phyloP scores from a whole-genome alignment of 2,888 invertebrate species.

The Atethmia centrago region DNA sequence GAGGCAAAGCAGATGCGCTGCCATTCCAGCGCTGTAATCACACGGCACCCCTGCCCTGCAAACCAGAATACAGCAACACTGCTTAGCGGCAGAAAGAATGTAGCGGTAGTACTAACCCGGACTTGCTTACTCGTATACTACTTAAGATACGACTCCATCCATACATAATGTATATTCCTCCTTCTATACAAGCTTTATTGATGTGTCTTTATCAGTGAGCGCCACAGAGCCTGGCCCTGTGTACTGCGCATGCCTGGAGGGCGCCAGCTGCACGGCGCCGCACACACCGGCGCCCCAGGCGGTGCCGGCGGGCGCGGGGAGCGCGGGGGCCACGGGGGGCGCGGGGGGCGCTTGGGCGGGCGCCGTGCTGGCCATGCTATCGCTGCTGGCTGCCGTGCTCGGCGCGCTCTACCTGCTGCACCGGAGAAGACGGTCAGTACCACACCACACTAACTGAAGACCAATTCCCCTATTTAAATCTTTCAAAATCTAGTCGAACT shows the following conservation, averaged over 20 bases:
- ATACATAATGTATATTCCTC: too few relatives aligned
- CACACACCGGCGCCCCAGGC: slow-evolving; percentile 32
- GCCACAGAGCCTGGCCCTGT: slow-evolving; percentile 77
- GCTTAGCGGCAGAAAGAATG: not conserved
- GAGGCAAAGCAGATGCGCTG: not conserved
- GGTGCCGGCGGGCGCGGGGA: slow-evolving; percentile 55
- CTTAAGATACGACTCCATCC: not conserved
- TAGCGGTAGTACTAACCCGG: not conserved
- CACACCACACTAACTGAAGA: not conserved
- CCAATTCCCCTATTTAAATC: not conserved
- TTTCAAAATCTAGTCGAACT: not conserved
- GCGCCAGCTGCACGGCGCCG: slow-evolving; percentile 75
- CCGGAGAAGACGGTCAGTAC: slow-evolving; percentile 83
- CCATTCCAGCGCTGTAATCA: not conserved
- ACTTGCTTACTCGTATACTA: not conserved
- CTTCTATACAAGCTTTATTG: not conserved
- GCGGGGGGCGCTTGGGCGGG: slow-evolving; percentile 74
- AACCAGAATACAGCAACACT: not conserved
- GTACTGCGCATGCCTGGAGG: slow-evolving; percentile 82
- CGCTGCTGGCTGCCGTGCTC: slow-evolving; percentile 74
- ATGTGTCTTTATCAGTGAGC: slow-evolving; percentile 71
- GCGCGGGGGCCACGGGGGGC: slow-evolving; percentile 69
- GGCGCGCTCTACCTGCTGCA: slow-evolving; percentile 77
- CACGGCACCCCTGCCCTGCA: too few relatives aligned
- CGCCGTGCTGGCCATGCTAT: slow-evolving; percentile 73